Base-by-base conservation (phyloP, 2,797 vertebrate genomes). In the Parambassis ranga region DNA sequence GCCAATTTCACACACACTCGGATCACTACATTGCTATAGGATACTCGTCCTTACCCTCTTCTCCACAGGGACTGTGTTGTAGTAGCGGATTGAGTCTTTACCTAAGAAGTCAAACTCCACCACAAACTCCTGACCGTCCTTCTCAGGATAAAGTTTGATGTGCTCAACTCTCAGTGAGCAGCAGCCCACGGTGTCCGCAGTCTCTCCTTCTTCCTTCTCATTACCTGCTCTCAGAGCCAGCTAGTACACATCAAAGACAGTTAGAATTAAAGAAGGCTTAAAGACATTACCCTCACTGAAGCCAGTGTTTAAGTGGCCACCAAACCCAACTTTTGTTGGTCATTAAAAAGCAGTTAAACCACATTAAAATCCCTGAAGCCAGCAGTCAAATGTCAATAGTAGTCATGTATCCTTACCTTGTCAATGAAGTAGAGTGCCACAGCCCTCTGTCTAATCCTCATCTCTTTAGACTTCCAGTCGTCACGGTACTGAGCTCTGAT, bases 391-490 rank as follows among this genome's bases (percentile, higher is more conserved):
- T 3, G 13, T 19, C 28, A 56, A 22, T 2, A 22, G 14, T 14
- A 13, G 37, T 28, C 13, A 28, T 15, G 13, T 7, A 2, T 23
- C 5, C 80, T 92, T 71, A 98, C 97, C 92, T 99, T 98, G 70
- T 99, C 97, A 11, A 99, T 99, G 87, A 99, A 99, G 90, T 99
- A 99, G 26, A 99, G 90, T 0, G 97, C 97, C 79, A 99, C 97
- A 2, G 97, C 95, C 59, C 97, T 92, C 90, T 99, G 97, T 41
- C 96, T 91, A 35, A 96, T 95, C 82, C 95, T 94, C 96, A 98
- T 98, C 80, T 98, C 96, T 87, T 98, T 99, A 61, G 97, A 98
- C 87, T 98, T 99, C 96, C 96, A 98, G 88, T 99, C 97, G 53
- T 98, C 96, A 4, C 94, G 91, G 83, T 99, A 99, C 11, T 98